A percentile compares a stretch with the other conserved stretches of the same genome.
These are phyloP conservation scores for Tenualosa thibaudeaui DNA, from an alignment of 2,797 vertebrate species.

Conservation along the genomic window DNA sequence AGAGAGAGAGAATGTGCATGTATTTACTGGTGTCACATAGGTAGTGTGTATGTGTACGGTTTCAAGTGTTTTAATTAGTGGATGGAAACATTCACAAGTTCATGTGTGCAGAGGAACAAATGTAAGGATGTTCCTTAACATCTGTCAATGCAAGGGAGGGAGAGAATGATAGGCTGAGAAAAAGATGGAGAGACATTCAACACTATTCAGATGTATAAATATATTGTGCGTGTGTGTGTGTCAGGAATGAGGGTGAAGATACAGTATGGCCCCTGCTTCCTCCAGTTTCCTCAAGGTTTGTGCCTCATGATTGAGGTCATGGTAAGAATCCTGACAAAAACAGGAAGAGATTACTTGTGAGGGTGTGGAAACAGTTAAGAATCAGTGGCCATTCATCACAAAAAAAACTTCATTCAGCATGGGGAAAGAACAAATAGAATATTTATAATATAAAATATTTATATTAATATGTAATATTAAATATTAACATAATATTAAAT, in stretches of 20 bases:
- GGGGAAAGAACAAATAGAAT: neutral
- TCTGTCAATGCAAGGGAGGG: neutral
- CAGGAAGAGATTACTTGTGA: neutral
- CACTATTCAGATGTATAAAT: neutral
- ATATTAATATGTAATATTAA: too few relatives aligned
- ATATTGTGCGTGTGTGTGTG: conserved; percentile 25
- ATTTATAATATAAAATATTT: too few relatives aligned
- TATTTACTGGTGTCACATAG: neutral
- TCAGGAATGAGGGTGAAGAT: conserved; percentile 69
- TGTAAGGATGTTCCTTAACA: neutral
- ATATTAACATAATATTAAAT: too few relatives aligned
- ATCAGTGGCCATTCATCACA: neutral
- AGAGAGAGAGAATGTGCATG: neutral
- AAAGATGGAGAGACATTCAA: neutral
- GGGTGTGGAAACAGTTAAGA: neutral
- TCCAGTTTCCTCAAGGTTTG: conserved; percentile 70
- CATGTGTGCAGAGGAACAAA: conserved; percentile 18
- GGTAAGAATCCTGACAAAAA: conserved; percentile 68
- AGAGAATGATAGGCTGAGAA: neutral
- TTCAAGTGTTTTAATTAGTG: neutral
- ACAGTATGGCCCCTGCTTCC: conserved; percentile 66
- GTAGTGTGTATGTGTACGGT: neutral
- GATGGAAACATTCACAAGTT: conserved; percentile 15
- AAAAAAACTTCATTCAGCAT: neutral
- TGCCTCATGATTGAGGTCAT: conserved; percentile 73